phyloP scores from a whole-genome alignment of 2,113 vertebrate genomes.

The Cheilinus undulatus region DNA sequence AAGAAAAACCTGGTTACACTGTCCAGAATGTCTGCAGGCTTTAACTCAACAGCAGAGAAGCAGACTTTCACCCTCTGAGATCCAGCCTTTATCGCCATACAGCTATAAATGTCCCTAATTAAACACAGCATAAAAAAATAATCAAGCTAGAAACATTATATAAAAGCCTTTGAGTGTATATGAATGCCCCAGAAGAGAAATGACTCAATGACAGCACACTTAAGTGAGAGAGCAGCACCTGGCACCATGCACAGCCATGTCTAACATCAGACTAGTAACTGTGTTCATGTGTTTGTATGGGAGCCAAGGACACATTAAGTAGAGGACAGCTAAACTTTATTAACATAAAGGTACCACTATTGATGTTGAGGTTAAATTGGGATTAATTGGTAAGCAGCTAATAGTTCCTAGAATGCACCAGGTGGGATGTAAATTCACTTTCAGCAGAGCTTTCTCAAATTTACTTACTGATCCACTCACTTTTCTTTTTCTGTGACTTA shows the following conservation, averaged over 20 bases:
- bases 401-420: slow-evolving; percentile 16
- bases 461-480: background rate
- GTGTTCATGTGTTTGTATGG: slow-evolving; percentile 10
- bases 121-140: slow-evolving; percentile 18
- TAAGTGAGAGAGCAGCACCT: background rate
- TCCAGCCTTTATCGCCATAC: background rate
- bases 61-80: background rate
- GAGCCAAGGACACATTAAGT: slow-evolving; percentile 22
- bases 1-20: no score
- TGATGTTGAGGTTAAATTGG: background rate
- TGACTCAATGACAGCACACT: slow-evolving; percentile 16
- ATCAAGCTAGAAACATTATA: background rate
- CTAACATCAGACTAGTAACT: slow-evolving; percentile 18
- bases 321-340: slow-evolving; percentile 1
- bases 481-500: background rate
- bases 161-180: background rate
- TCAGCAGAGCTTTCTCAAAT: slow-evolving; percentile 20
- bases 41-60: background rate
- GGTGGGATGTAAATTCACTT: background rate
- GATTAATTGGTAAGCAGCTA: background rate
- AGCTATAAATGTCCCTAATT: background rate
- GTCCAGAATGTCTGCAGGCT: background rate
- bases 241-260: background rate
- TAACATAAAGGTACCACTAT: background rate
- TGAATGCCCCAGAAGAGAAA: background rate